Evolutionary conservation across 2,113 vertebrate species (phyloP), one percentile per base, ranked within the genome.

Genomic region (Oxygymnocypris stewartii): DNA sequence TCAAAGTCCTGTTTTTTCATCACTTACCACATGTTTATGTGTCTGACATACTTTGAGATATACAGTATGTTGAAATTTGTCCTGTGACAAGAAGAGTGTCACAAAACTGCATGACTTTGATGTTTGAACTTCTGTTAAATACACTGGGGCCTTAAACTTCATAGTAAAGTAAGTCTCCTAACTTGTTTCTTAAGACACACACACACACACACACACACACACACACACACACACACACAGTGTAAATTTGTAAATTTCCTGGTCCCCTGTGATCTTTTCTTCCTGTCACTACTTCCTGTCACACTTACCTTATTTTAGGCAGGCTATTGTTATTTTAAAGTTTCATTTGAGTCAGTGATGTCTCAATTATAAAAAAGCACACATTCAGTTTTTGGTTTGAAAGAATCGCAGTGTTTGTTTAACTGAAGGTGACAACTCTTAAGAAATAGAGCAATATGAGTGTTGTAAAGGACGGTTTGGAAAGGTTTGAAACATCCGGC

Each of bases 1-100:
- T 40, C 18, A 23, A 74, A 6, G 10, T 42, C 37, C 4, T 6
- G 20, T 54, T n/a, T 74, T 74, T 74, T 4, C 10, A 40, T 73
- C 20, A 1, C 7, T 49, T 47, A 49, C 73, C 42, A 75, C 73
- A 76, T 4, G 73, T 14, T 42, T 13, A 57, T 31, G 49, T 35
- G 16, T 28, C 40, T 76, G 74, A 77, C 23, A 51, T 76, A 54
- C 76, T 9, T 78, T 54, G 49, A 35, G 49, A 28, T 35, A 10
- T 77, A n/a, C n/a, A n/a, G n/a, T n/a, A 28, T 78, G 76, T 35
- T 57, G 76, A 78, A 35, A 78, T 78, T 6, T 54, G 28, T 78
- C 76, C 49, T 20, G 11, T 54, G 49, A 37, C 2, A 61, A 61
- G 7, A 61, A 61, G 3, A 47, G n/a, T 49, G n/a, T 78, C 54